These are phyloP conservation scores for Dendrocopos noguchii DNA, from an alignment of 2,113 vertebrate genomes.

Conservation along the genomic window DNA sequence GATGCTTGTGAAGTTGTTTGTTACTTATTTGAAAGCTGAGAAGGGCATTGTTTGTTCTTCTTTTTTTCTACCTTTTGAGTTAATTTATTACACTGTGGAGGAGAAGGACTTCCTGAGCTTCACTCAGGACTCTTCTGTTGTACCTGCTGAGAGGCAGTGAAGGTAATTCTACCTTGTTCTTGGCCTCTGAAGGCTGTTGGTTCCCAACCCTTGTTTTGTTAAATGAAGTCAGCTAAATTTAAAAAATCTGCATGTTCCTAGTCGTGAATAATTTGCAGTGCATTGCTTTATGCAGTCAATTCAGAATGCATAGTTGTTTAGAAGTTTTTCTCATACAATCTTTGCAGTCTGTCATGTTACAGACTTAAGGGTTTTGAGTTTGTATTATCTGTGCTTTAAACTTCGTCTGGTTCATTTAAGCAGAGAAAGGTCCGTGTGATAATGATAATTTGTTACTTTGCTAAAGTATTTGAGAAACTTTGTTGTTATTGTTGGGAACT, in stretches of 20 bases:
- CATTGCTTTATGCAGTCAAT: not conserved
- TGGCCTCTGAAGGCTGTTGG: not conserved
- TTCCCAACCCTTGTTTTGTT: not conserved
- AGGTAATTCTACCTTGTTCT: not conserved
- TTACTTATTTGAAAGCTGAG: not conserved
- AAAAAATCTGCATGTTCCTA: not conserved
- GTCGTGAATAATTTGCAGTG: not conserved
- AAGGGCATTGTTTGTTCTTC: not conserved
- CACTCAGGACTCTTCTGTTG: not conserved
- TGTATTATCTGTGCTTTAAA: not conserved
- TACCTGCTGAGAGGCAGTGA: not conserved
- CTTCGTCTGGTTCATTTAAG: not conserved
- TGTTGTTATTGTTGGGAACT: not conserved
- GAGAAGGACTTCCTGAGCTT: not conserved
- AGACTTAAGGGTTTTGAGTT: not conserved
- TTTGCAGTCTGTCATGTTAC: not conserved
- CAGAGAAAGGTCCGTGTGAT: not conserved
- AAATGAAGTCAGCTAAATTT: not conserved
- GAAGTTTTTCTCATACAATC: not conserved
- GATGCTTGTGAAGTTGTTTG: not conserved
- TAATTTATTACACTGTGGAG: not conserved
- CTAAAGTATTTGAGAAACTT: not conserved
- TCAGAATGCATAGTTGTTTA: not conserved
- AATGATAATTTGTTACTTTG: not conserved
- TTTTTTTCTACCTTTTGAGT: not conserved